A percentile compares a stretch with the other conserved stretches of the same genome.
phyloP scores from a whole-genome alignment of 2,888 invertebrate genomes.

The Lochmaea capreae region DNA sequence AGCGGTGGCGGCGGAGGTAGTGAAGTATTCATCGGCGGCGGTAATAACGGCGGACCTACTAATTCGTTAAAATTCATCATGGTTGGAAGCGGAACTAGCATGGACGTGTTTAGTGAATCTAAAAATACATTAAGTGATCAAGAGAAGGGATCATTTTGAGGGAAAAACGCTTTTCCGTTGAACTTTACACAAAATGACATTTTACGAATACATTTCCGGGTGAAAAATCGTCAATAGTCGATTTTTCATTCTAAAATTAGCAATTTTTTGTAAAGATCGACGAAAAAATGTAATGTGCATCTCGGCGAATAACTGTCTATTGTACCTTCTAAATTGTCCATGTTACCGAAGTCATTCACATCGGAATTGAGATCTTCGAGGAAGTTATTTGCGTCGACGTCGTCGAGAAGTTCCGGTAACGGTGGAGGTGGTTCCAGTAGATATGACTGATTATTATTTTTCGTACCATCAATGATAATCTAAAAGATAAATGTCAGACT shows the following conservation, averaged over 20 bases:
- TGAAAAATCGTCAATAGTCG: too few relatives aligned
- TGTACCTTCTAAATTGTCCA: slow-evolving; percentile 4
- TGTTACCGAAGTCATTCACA: slow-evolving; percentile 54
- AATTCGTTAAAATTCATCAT: slow-evolving; percentile 44
- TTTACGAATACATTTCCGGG: too few relatives aligned
- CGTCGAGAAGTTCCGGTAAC: slow-evolving; percentile 62
- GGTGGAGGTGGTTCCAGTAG: slow-evolving; percentile 60
- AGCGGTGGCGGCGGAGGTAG: slow-evolving; percentile 37
- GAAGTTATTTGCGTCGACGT: slow-evolving; percentile 61
- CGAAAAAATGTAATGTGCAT: too few relatives aligned
- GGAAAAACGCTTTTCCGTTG: too few relatives aligned
- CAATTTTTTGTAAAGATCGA: too few relatives aligned
- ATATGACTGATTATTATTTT: slow-evolving; percentile 24
- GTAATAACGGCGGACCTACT: slow-evolving; percentile 42
- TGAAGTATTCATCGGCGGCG: slow-evolving; percentile 26
- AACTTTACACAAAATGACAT: too few relatives aligned
- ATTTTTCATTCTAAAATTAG: too few relatives aligned
- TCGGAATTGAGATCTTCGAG: slow-evolving; percentile 61
- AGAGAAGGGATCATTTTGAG: too few relatives aligned
- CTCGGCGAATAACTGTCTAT: too few relatives aligned
- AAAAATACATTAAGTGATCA: background rate
- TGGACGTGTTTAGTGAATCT: slow-evolving; percentile 18
- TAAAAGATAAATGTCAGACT: background rate
- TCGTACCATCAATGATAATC: slow-evolving; percentile 32
- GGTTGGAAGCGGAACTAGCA: slow-evolving; percentile 43